Percentiles rank a stretch among this genome's conserved stretches.
phyloP scores from a whole-genome alignment of 2,113 vertebrate species.

The Pelodiscus sinensis region DNA sequence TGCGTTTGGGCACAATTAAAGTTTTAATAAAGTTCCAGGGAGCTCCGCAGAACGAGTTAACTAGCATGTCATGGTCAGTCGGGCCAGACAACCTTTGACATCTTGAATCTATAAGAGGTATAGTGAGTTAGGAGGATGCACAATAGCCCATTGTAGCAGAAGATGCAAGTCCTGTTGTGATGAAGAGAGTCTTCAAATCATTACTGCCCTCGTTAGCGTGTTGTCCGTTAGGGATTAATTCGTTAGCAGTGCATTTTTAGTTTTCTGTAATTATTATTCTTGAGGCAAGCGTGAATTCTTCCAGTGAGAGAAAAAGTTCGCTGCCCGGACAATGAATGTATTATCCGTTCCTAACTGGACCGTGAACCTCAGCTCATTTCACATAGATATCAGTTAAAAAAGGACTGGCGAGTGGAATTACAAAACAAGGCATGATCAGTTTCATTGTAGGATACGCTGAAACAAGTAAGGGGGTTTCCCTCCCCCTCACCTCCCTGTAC shows the following conservation, averaged over 20 bases:
- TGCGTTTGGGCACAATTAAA: conserved; percentile 76
- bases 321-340: conserved; percentile 89
- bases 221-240: conserved; percentile 89
- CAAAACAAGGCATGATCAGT: conserved; percentile 79
- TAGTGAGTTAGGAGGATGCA: conserved; percentile 80
- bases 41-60: conserved; percentile 81
- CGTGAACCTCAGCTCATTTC: conserved; percentile 87
- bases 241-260: conserved; percentile 83
- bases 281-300: conserved; percentile 84
- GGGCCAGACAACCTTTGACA: conserved; percentile 96
- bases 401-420: conserved; percentile 81
- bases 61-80: conserved; percentile 89
- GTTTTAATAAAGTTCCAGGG: conserved; percentile 74
- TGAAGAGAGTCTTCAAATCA: conserved; percentile 84
- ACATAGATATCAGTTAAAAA: conserved; percentile 87
- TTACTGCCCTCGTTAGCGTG: conserved; percentile 85
- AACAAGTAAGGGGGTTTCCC: conserved; percentile 70
- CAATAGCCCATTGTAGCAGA: conserved; percentile 91
- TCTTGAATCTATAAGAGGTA: conserved; percentile 81
- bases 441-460: conserved; percentile 77
- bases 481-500: conserved; percentile 64
- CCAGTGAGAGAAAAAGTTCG: conserved; percentile 85
- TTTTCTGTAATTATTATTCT: conserved; percentile 87
- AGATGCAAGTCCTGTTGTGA: conserved; percentile 82
- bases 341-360: conserved; percentile 90